phyloP scores from a whole-genome alignment of 2,888 invertebrate species.

The Xestia ashworthii region DNA sequence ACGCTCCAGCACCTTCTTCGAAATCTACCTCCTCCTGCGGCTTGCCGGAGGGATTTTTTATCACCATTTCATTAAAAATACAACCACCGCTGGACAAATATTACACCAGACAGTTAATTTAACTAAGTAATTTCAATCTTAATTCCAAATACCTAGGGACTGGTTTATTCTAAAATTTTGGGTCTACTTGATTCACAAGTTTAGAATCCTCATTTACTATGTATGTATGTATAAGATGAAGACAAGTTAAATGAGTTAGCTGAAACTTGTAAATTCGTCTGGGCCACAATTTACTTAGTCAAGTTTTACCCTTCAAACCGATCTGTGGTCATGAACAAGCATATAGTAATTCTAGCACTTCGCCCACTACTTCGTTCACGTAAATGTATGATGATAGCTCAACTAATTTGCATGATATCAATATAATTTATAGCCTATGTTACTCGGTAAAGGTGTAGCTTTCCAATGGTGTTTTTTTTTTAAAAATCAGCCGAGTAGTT shows the following conservation, averaged over 20 bases:
- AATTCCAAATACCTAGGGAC: neutral
- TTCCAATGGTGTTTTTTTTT: no score
- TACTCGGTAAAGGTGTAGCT: no score
- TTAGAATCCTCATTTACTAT: neutral
- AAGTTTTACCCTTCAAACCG: neutral
- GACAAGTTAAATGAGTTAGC: slow-evolving; percentile 17
- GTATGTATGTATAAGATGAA: slow-evolving; percentile 4
- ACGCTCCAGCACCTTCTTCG: no score
- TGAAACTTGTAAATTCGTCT: neutral
- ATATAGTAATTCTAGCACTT: no score
- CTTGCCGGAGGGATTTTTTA: no score
- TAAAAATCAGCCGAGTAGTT: no score
- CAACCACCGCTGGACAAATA: neutral
- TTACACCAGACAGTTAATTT: neutral
- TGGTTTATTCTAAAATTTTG: neutral
- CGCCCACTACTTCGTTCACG: no score
- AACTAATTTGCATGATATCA: no score
- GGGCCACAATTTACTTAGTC: slow-evolving; percentile 1
- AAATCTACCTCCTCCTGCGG: no score
- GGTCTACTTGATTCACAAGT: neutral
- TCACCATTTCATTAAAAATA: neutral
- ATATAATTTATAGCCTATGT: no score
- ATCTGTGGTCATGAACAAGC: neutral
- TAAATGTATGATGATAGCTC: no score
- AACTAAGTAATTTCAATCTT: neutral